Evolutionary conservation across 2,113 vertebrate species (phyloP).

Genomic region (Festucalex cinctus): DNA sequence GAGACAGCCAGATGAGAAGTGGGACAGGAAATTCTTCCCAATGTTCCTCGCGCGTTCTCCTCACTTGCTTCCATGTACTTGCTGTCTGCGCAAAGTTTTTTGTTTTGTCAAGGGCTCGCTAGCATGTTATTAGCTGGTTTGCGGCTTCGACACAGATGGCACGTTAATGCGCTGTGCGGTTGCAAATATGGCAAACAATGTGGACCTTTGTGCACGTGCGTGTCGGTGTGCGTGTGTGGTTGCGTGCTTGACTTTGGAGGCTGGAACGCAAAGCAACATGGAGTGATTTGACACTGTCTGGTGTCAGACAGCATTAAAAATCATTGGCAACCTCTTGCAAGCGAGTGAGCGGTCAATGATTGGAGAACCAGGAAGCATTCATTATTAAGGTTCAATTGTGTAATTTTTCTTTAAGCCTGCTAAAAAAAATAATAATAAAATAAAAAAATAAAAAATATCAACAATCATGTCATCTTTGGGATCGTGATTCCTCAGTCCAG

Average conservation of each 20-base stretch:
- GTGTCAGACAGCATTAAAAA: not conserved
- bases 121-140: conserved; percentile 3
- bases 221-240: not conserved
- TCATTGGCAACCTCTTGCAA: not conserved
- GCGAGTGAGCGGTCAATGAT: no score
- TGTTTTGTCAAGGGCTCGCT: conserved; percentile 4
- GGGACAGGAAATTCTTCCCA: not conserved
- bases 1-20: not conserved
- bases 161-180: not conserved
- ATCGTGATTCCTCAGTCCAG: no score
- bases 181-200: not conserved
- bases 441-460: no score
- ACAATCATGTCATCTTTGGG: no score
- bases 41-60: not conserved
- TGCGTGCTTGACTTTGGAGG: not conserved
- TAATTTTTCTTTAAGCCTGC: no score
- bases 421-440: no score
- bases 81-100: conserved; percentile 6
- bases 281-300: not conserved
- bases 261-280: not conserved
- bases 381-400: no score
- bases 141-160: conserved; percentile 1
- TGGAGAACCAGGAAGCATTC: no score
- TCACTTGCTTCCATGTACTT: not conserved
- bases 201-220: conserved; percentile 1